Base-by-base conservation (phyloP, 2,113 vertebrate genomes). In the Caloenas nicobarica region DNA sequence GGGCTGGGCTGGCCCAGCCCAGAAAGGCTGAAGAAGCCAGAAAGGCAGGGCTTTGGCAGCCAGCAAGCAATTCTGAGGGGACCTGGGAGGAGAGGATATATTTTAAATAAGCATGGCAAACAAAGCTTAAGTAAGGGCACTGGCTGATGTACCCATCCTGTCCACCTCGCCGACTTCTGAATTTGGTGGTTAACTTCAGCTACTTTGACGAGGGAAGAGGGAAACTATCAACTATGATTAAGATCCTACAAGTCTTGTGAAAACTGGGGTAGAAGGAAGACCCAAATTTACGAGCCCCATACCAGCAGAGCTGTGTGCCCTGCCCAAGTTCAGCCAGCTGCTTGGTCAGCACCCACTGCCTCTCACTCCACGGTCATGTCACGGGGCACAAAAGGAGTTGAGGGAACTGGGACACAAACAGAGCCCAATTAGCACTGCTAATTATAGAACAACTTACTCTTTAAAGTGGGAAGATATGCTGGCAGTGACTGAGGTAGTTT, bases 401-500 rank as follows among this genome's bases (percentile, higher is more conserved):
- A 81, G 69, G 51, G 42, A 91, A 93, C 48, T 68, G 42, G 83
- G 64, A 81, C 73, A 71, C 42, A 68, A 51, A 33, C 2, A 4
- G 48, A 86, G 56, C 40, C 69, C 78, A 84, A 86, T 84, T 92
- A 79, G 61, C 51, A 64, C 38, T 22, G 33, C 51, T 91, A 84
- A 86, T 93, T 93, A 81, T 84, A 93, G 72, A 78, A 83, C n/a
- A 72, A 25, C 64, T 81, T 86, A 28, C 46, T 88, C 88, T 89
- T 61, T 38, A 13, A 88, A 94, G 77, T 8, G 13, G 38, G 72
- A 93, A 60, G 83, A 90, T 64, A 13, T 33, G 54, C 54, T 73
- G 24, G 57, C 54, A 71, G 90, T 66, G 80, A 33, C 58, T 40
- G 58, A 90, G 58, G 50, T 44, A 40, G 66, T 28, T 91, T 15